phyloP scores from a whole-genome alignment of 2,113 vertebrate genomes.

The Hiodon tergisus region DNA sequence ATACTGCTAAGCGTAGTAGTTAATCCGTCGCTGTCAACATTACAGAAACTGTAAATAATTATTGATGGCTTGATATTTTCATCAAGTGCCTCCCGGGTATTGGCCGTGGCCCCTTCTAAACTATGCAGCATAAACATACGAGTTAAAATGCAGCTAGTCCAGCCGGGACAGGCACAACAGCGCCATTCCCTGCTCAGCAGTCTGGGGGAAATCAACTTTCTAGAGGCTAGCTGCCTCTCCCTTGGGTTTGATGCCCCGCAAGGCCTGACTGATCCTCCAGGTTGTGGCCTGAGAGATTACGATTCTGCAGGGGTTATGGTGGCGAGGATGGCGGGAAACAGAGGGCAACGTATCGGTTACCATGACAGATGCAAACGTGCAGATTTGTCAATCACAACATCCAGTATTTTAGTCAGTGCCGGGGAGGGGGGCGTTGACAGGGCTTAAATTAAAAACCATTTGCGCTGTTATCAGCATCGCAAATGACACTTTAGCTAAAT shows the following conservation, averaged over 20 bases:
- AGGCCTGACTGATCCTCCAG: constrained; percentile 39
- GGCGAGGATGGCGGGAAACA: constrained; percentile 15
- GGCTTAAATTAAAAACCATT: not conserved
- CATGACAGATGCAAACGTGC: constrained; percentile 20
- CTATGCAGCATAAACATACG: too few relatives aligned
- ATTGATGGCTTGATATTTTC: too few relatives aligned
- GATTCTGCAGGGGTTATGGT: constrained; percentile 7
- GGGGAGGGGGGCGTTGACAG: too few relatives aligned
- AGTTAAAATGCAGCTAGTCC: constrained; percentile 30
- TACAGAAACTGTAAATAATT: too few relatives aligned
- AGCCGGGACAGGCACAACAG: constrained; percentile 25
- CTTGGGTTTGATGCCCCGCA: constrained; percentile 28
- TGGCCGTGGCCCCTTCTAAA: not conserved
- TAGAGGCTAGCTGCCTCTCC: constrained; percentile 45
- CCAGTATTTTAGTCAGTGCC: not conserved
- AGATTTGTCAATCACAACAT: constrained; percentile 1
- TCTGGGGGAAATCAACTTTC: constrained; percentile 29
- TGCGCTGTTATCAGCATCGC: constrained; percentile 4
- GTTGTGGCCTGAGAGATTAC: constrained; percentile 45
- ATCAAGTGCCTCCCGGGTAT: too few relatives aligned
- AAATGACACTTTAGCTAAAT: constrained; percentile 24
- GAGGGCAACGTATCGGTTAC: constrained; percentile 6
- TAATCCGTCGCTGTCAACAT: too few relatives aligned
- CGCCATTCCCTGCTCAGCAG: constrained; percentile 28
- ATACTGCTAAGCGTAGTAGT: too few relatives aligned